phyloP scores from a whole-genome alignment of 2,113 vertebrate species.

The Gobio gobio region DNA sequence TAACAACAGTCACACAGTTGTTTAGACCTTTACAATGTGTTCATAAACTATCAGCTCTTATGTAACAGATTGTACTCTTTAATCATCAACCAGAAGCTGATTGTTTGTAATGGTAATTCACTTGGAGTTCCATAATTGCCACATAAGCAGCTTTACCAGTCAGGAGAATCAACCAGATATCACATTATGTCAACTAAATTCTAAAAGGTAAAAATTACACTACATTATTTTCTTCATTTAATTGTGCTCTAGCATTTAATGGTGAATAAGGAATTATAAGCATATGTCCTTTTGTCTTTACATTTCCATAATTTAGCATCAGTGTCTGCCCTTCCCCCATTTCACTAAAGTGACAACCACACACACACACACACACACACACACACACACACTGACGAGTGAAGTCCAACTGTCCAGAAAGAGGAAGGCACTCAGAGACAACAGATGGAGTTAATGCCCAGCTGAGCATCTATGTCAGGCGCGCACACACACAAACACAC shows the following conservation, averaged over 20 bases:
- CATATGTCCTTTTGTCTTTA: background rate
- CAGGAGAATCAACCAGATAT: slow-evolving; percentile 1
- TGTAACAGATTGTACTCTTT: background rate
- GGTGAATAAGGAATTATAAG: background rate
- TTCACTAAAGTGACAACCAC: background rate
- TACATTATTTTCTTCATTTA: background rate
- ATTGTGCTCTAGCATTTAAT: background rate
- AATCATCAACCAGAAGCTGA: slow-evolving; percentile 22
- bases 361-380: background rate
- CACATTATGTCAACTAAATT: background rate
- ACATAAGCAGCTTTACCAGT: background rate
- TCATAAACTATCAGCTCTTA: background rate
- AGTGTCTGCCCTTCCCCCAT: slow-evolving; percentile 14
- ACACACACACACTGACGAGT: background rate
- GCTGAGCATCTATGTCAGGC: background rate
- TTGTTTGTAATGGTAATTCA: background rate
- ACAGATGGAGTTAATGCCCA: slow-evolving; percentile 48
- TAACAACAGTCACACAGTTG: background rate
- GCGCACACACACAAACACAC: background rate
- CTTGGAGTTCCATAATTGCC: background rate
- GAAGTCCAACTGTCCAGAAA: slow-evolving; percentile 25
- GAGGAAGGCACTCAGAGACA: slow-evolving; percentile 34
- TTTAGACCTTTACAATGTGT: background rate
- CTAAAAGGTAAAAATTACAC: background rate
- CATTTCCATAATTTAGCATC: background rate